Base-by-base conservation (phyloP, 2,113 vertebrate genomes). In the Laticauda colubrina region DNA sequence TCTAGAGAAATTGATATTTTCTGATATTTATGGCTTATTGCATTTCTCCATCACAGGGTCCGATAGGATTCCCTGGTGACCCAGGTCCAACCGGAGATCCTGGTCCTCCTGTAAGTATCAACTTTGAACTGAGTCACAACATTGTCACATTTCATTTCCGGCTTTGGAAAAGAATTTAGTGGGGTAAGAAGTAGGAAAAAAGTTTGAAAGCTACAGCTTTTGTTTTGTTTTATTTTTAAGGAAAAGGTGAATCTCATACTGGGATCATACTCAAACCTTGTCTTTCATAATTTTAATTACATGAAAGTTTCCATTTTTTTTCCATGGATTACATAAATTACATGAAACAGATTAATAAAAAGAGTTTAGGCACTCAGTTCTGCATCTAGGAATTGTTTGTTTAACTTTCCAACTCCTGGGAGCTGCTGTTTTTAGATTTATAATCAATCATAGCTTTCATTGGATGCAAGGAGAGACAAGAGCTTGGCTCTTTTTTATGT, bases 1-100 rank as follows among this genome's bases (percentile, higher is more conserved):
- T 93, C 23, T 90, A 14, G 88, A 57, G 5, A 48, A 59, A n/a
- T 14, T 87, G 75, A 5, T 85, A 7, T 11, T 51, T 4, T 43
- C 8, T 59, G 3, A 7, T n/a, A 5, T 18, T 86, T 43, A 18
- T 0, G 0, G 53, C 55, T 53, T 59, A 53, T 48, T 56, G 1
- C 21, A 2, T 91, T 89, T 64, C 81, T 51, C 64, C 45, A 86
- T 75, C 56, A 3, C 69, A 99, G 99, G 99, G 99, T 85, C 98
- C 98, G 5, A 94, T 98, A 48, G 98, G 97, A 95, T 98, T 97
- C 85, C 98, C 98, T 0, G 98, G 98, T 95, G 98, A 99, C 90
- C 75, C 97, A 0, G 98, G 98, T 21, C 92, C 98, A 12, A 92
- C 98, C 0, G 99, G 99, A 96, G 98, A 99, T 91, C 59, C 98